Conservation (phyloP, 2,888 invertebrate species). For the Aleiodes testaceus region DNA sequence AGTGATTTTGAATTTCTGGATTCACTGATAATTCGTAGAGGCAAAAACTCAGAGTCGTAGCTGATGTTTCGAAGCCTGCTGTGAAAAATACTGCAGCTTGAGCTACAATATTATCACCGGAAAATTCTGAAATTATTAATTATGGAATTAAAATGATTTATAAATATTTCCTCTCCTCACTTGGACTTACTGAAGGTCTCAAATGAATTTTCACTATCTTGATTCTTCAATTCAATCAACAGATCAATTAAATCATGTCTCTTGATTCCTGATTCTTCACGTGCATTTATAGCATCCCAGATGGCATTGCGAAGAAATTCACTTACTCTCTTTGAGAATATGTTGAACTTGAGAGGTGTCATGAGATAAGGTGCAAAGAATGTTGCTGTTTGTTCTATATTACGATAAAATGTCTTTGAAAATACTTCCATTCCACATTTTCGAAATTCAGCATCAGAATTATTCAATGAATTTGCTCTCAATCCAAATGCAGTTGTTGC, state of each 20-base stretch:
- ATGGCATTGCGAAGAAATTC: slow-evolving; percentile 71
- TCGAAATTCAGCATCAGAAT: slow-evolving; percentile 72
- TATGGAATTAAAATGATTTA: not conserved
- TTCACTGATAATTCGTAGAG: slow-evolving; percentile 60
- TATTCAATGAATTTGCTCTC: slow-evolving; percentile 71
- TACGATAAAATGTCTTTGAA: slow-evolving; percentile 55
- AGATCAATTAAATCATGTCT: slow-evolving; percentile 74
- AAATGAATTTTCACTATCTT: slow-evolving; percentile 45
- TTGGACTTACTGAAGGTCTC: slow-evolving; percentile 46
- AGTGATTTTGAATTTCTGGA: slow-evolving; percentile 55
- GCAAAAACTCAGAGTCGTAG: slow-evolving; percentile 57
- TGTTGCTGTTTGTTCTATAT: slow-evolving; percentile 68
- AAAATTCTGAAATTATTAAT: slow-evolving; percentile 54
- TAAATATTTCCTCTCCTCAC: not conserved
- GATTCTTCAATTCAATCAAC: slow-evolving; percentile 70
- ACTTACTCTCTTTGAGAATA: slow-evolving; percentile 67
- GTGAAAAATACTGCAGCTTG: slow-evolving; percentile 63
- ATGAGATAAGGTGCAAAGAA: slow-evolving; percentile 72
- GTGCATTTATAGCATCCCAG: slow-evolving; percentile 70
- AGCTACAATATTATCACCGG: slow-evolving; percentile 61
- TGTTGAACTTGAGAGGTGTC: slow-evolving; percentile 65
- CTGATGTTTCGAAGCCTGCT: slow-evolving; percentile 65
- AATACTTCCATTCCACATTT: slow-evolving; percentile 71
- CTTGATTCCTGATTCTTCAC: slow-evolving; percentile 68
- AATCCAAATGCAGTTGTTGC: slow-evolving; percentile 74